Evolutionary conservation across 2,113 vertebrate species (phyloP), one percentile per base, ranked within the genome.

Genomic region (Phrynocephalus versicolor): DNA sequence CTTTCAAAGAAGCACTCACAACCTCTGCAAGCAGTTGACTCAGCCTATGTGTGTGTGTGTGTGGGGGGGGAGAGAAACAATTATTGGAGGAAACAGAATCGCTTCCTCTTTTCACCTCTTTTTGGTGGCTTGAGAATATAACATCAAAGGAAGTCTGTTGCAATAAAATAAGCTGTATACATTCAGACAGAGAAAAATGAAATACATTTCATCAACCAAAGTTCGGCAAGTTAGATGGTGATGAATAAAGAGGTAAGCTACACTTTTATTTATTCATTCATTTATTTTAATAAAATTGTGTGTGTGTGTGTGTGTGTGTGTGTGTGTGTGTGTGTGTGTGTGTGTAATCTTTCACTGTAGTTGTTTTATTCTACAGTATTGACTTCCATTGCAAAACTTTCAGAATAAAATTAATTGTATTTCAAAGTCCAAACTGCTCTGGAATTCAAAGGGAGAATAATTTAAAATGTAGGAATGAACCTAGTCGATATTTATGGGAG

Each of bases 91-190:
- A 51, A 51, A 51, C 45, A 5, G 45, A 51, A 10, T n/a, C n/a
- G n/a, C n/a, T 51, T 51, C 45, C 45, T 51, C 5, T 51, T 51
- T 51, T 51, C 45, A 51, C 5, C 45, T 10, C 10, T 51, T 51
- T 51, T 51, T 51, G 10, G 45, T 51, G 45, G 45, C 10, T 10
- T 51, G 10, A 51, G 45, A 5, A 51, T 51, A 51, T 39, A 85
- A 25, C 14, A 30, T 27, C 27, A 71, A 85, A 86, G 78, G 84
- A 86, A 86, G 78, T 30, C 39, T 86, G 41, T 81, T 65, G 84
- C 39, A 86, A 85, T 64, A 65, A 10, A 25, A 23, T 10, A 18
- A 45, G 70, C 19, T 3, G 57, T 51, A 37, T 16, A 21, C 15
- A 1, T 64, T 25, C 69, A 55, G 9, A 79, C 27, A 67, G 8